Percentiles rank a stretch among this genome's conserved stretches.
These are phyloP conservation scores for Drosophila birchii DNA, from an alignment of 2,888 invertebrate species.

Conservation along the genomic window DNA sequence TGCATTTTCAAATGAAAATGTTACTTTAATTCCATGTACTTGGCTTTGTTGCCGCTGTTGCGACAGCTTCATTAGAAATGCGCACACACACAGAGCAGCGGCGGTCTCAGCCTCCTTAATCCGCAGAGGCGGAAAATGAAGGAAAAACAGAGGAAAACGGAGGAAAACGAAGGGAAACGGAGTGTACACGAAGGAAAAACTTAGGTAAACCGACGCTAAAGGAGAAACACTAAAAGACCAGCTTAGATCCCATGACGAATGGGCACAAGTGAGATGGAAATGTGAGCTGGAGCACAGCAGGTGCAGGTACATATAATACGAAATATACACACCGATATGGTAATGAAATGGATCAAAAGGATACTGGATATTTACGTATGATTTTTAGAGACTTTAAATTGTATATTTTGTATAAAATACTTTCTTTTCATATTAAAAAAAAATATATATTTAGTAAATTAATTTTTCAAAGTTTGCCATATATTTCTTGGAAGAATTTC, in stretches of 20 bases:
- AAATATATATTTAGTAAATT: too few species aligned
- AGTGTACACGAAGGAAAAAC: neutral
- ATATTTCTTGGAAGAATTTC: too few species aligned
- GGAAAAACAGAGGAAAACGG: neutral
- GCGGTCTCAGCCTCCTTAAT: constrained; percentile 22
- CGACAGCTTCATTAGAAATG: constrained; percentile 78
- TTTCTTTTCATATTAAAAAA: too few species aligned
- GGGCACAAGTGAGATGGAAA: neutral
- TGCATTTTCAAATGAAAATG: constrained; percentile 61
- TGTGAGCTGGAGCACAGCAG: constrained; percentile 37
- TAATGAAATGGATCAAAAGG: neutral
- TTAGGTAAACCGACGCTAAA: too few species aligned
- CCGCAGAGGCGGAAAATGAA: constrained; percentile 11
- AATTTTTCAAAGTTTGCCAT: too few species aligned
- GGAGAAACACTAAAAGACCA: constrained; percentile 7
- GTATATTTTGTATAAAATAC: too few species aligned
- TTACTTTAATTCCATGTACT: constrained; percentile 28
- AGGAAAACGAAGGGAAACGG: neutral
- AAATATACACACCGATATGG: neutral
- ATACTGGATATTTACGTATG: neutral
- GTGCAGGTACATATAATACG: too few species aligned
- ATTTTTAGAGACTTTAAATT: too few species aligned
- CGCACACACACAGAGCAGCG: constrained; percentile 40
- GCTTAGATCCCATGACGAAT: constrained; percentile 25
- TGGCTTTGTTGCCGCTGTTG: constrained; percentile 28